Evolutionary conservation across 2,888 invertebrate genomes (phyloP), one percentile per base, ranked within the genome.

Genomic region (Lepidochitona cinerea): DNA sequence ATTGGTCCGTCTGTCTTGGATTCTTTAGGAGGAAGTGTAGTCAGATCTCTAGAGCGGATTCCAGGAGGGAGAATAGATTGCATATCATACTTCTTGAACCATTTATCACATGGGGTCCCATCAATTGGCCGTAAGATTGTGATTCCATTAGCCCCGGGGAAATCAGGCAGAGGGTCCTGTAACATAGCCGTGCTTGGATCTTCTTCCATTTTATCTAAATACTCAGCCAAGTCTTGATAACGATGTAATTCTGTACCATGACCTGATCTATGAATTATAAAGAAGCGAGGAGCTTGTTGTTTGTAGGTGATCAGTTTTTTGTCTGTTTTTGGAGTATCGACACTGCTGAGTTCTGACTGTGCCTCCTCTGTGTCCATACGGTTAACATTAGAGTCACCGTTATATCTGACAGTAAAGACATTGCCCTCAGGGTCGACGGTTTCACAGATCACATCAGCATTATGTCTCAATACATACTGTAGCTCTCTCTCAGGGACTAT

Each of bases 271-370:
- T 89, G 87, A 18, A 90, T 74, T 53, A 90, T 83, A 72, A 90
- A 90, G 78, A 89, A 88, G 26, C 89, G 72, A 14, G 90, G 90
- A 36, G 88, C 85, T 76, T 90, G 90, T 74, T 89, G 85, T 54
- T 83, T 85, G 70, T 81, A 88, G 0, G 79, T 72, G 0, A 78
- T 75, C 26, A 87, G 72, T 73, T 82, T 82, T 72, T 79, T 83
- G 23, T 71, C 29, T 3, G 53, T 33, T 9, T 12, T 32, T 14
- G 37, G 35, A 12, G 72, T 80, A 35, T 83, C 83, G 36, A 81
- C 81, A 69, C 77, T 80, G 70, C 80, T 82, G 9, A 81, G 78
- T 68, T 80, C 81, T 7, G 84, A 84, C 3, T 81, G 54, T 4
- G 66, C 35, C 66, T 35, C 66, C 12, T 18, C 66, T 3, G 66